A percentile compares a stretch with the other conserved stretches of the same genome.
Conservation (phyloP, 2,113 vertebrate genomes). For the Myrmecobius fasciatus region DNA sequence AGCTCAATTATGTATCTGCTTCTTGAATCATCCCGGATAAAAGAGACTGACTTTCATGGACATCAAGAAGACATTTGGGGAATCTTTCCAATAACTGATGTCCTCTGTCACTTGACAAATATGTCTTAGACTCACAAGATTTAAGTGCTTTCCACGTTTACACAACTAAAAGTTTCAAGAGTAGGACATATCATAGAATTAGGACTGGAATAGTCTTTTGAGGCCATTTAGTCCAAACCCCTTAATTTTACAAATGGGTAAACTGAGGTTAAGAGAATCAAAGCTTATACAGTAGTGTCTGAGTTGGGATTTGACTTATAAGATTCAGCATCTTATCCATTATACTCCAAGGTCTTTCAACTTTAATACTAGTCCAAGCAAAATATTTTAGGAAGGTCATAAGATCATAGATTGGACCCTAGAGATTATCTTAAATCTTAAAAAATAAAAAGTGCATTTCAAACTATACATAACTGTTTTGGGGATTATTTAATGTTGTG, state of each 20-base stretch:
- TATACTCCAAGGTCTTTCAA: not conserved
- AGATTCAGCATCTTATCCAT: not conserved
- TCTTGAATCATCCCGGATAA: slow-evolving; percentile 16
- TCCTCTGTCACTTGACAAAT: not conserved
- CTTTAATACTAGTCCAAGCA: slow-evolving; percentile 39
- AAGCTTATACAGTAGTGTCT: not conserved
- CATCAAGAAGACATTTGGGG: too few species aligned
- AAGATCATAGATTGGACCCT: not conserved
- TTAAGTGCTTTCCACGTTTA: not conserved
- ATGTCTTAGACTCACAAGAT: not conserved
- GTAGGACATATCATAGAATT: not conserved
- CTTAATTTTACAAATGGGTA: not conserved
- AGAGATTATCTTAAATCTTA: not conserved
- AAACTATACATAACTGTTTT: not conserved
- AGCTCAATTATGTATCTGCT: slow-evolving; percentile 13
- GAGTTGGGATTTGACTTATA: not conserved
- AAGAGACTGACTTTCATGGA: not conserved
- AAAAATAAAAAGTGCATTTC: not conserved
- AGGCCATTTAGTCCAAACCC: not conserved
- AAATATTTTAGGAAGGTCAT: slow-evolving; percentile 31
- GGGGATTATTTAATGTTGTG: not conserved
- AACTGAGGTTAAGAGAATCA: not conserved
- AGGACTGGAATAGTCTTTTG: not conserved
- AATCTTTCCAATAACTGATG: not conserved
- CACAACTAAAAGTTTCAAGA: not conserved